Evolutionary conservation across 2,113 vertebrate genomes (phyloP).

Genomic region (Craseonycteris thonglongyai): DNA sequence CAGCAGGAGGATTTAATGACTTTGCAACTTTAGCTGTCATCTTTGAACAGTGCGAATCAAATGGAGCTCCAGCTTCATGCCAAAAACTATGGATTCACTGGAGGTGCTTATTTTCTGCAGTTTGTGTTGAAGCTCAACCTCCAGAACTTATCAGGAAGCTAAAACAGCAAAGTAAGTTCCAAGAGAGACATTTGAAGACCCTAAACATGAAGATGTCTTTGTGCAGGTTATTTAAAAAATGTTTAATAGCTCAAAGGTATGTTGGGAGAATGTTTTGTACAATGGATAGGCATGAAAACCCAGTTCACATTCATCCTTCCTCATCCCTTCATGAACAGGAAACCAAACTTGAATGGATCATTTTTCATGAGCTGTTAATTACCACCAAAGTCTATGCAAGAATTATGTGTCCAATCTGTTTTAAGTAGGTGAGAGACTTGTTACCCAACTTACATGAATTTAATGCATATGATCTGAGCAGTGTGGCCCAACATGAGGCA

Average conservation of each 20-base stretch:
- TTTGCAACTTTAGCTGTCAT: slow-evolving; percentile 91
- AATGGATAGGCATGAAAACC: slow-evolving; percentile 96
- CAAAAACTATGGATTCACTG: slow-evolving; percentile 94
- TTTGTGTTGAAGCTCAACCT: slow-evolving; percentile 93
- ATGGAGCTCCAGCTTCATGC: slow-evolving; percentile 89
- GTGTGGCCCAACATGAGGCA: slow-evolving; percentile 90
- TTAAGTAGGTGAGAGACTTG: slow-evolving; percentile 94
- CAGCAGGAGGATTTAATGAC: slow-evolving; percentile 90
- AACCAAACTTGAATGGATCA: slow-evolving; percentile 90
- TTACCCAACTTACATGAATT: slow-evolving; percentile 93
- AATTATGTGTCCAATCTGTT: slow-evolving; percentile 93
- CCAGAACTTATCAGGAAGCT: slow-evolving; percentile 87
- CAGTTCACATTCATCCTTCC: slow-evolving; percentile 94
- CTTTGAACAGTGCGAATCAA: slow-evolving; percentile 93
- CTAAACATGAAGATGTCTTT: slow-evolving; percentile 89
- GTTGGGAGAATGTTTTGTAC: slow-evolving; percentile 93
- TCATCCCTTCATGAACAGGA: slow-evolving; percentile 94
- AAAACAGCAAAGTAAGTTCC: slow-evolving; percentile 92
- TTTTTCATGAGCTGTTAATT: slow-evolving; percentile 94
- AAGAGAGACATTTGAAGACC: slow-evolving; percentile 87
- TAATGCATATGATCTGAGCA: slow-evolving; percentile 92
- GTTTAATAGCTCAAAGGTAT: slow-evolving; percentile 94
- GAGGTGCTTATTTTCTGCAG: slow-evolving; percentile 96
- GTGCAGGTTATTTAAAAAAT: slow-evolving; percentile 93
- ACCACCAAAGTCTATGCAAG: slow-evolving; percentile 92